Evolutionary conservation across 2,113 vertebrate species (phyloP), one percentile per base, ranked within the genome.

Genomic region (Henicopernis longicauda): DNA sequence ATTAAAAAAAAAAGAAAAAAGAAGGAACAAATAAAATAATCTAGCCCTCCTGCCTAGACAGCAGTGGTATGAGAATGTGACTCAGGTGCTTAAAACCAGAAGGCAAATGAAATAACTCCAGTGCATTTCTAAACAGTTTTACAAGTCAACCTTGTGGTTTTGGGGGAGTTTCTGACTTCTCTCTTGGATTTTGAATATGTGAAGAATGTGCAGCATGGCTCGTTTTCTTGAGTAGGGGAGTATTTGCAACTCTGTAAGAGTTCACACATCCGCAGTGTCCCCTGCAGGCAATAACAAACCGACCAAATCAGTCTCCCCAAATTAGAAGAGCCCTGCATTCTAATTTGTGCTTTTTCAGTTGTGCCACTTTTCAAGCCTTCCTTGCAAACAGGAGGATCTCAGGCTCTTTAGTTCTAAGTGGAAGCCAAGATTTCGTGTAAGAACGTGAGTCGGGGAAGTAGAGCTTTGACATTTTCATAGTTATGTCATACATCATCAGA

Each of bases 391-490:
- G 13, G 52, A 49, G 58, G 38, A 26, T 80, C 67, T 58, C n/a
- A 7, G 74, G 23, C 72, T 93, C 86, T 82, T 74, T 26, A 58
- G 50, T 70, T 97, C 77, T 65, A 73, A 80, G 16, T 4, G 1
- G 76, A 77, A 95, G 95, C 94, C 89, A 89, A 74, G 86, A 83
- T 91, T 85, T 95, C 62, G 5, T 73, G 58, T 77, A 66, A 77
- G 84, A 95, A 73, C 10, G 10, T 42, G 90, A 66, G 73, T 82
- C 4, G 27, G 79, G 90, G 72, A 93, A 73, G 82, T 3, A 14
- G 40, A 87, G 71, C 84, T 92, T 77, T 92, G 93, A 65, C 88
- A 70, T 93, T 93, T 96, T 89, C 85, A 22, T 66, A 50, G 78
- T 54, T 88, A 27, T 80, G 76, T 82, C 84, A n/a, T 90, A 19